Base-by-base conservation (phyloP, 2,888 invertebrate genomes). In the Linyphia triangularis region DNA sequence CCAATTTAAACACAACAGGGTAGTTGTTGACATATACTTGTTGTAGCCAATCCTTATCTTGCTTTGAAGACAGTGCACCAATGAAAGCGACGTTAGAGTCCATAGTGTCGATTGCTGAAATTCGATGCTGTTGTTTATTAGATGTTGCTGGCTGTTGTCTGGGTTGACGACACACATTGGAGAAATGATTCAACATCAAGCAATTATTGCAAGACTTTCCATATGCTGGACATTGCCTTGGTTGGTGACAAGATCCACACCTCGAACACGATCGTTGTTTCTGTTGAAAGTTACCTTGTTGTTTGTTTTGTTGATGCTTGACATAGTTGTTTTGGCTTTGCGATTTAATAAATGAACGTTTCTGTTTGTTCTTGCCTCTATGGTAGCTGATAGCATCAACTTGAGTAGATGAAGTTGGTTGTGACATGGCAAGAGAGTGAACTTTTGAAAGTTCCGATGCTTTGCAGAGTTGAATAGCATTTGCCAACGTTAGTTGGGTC, bases 121-220 rank as follows among this genome's bases (percentile, higher is more conserved):
- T 61, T 24, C 16, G 33, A 30, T 77, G 51, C 1, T 51, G 26
- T 5, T 43, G 51, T 2, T 28, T 13, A 5, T 51, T 51, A n/a
- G 0, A 13, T 1, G 30, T 10, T 72, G 72, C 10, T 43, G n/a
- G n/a, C n/a, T 40, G 51, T n/a, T 51, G 72, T 7, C 22, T 77
- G n/a, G 77, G 61, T 22, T 77, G 77, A n/a, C 33, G 5, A 9
- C 77, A 77, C 77, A 40, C 40, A 59, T 24, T 59, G 9, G 75
- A 24, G 22, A 75, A 75, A 30, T 75, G 59, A 24, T 75, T 75
- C n/a, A 19, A 10, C 75, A 61, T 77, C 10, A 19, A 9, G 22
- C 77, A 77, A 61, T 77, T 77, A 22, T 77, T 22, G 33, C 77
- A 77, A 6, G 61, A 28, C 16, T 75, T 75, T 1, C 59, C 75